phyloP scores from a whole-genome alignment of 2,888 invertebrate species.

The Seladonia tumulorum region DNA sequence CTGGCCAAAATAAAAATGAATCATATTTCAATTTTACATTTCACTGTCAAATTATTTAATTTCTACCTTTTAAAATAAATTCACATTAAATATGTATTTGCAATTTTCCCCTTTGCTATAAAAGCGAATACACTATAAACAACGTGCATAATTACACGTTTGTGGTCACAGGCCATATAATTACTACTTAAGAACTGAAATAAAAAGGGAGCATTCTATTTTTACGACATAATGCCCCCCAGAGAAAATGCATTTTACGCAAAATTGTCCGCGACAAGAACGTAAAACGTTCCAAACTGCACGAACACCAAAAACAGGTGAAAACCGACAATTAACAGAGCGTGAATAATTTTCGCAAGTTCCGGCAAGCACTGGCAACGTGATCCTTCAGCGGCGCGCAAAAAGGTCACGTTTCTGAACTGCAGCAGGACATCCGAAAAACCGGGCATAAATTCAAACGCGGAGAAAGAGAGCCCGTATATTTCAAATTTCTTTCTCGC shows the following conservation, averaged over 20 bases:
- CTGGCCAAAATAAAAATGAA: not conserved
- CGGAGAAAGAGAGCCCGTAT: not conserved
- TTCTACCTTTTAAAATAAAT: not conserved
- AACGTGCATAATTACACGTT: too few relatives aligned
- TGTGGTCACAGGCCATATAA: not conserved
- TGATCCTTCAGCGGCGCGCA: not conserved
- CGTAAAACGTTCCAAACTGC: not conserved
- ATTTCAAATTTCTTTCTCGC: not conserved
- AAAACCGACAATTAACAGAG: not conserved
- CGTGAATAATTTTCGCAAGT: conserved; percentile 4
- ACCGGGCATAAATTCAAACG: not conserved
- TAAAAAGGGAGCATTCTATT: not conserved
- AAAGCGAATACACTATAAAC: too few relatives aligned
- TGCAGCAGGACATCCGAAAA: not conserved
- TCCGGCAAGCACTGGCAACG: not conserved
- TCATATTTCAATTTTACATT: not conserved
- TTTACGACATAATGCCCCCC: not conserved
- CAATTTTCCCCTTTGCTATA: too few relatives aligned
- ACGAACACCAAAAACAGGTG: not conserved
- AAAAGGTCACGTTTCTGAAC: not conserved
- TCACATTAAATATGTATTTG: too few relatives aligned
- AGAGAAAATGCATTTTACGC: not conserved
- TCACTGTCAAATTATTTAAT: not conserved
- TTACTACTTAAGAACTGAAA: not conserved
- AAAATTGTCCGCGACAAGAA: not conserved